phyloP scores from a whole-genome alignment of 1,140 invertebrate species.

The Lepidurus arcticus region DNA sequence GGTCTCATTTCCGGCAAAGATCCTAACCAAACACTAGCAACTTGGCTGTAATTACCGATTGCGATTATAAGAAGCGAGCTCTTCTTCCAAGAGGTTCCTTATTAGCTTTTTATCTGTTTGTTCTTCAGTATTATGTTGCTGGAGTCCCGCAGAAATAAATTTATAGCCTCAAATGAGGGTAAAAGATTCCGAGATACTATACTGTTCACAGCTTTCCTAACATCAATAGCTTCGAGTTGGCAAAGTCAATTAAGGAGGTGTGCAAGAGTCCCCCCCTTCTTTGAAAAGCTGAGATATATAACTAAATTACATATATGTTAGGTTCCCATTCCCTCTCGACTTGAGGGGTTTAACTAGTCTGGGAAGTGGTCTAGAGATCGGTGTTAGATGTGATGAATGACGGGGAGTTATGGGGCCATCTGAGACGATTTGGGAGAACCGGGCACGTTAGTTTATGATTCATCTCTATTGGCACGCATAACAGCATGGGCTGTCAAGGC shows the following conservation, averaged over 20 bases:
- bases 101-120: not conserved
- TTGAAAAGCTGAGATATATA: not conserved
- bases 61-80: not conserved
- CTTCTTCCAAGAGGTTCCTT: not conserved
- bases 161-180: no score
- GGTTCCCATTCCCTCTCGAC: not conserved
- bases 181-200: no score
- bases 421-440: not conserved
- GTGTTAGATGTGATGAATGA: not conserved
- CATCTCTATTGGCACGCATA: slow-evolving; percentile 3
- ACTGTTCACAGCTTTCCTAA: no score
- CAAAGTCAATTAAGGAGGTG: no score
- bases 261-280: not conserved
- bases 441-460: slow-evolving; percentile 1
- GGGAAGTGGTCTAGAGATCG: not conserved
- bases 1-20: not conserved
- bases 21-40: not conserved
- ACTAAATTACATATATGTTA: not conserved
- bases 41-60: slow-evolving; percentile 8
- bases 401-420: not conserved
- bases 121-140: not conserved
- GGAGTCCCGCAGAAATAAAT: no score
- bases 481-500: not conserved
- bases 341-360: not conserved
- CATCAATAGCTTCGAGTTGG: no score